phyloP scores from a whole-genome alignment of 2,888 invertebrate genomes.

The Drosophila barbarae region DNA sequence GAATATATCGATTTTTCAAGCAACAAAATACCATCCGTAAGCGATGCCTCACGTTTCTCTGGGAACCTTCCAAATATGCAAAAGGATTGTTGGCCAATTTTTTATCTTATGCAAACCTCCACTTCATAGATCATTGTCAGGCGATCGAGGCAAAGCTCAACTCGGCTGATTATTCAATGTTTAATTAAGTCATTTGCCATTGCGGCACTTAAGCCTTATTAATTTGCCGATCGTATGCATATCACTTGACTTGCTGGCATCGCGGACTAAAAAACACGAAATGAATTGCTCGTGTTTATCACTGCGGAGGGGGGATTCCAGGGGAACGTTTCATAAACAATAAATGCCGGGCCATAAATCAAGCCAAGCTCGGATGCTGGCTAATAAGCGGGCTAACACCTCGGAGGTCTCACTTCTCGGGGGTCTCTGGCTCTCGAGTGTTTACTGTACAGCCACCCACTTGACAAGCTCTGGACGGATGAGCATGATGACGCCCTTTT shows the following conservation, averaged over 20 bases:
- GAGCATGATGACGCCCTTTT: conserved; percentile 57
- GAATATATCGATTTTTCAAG: conserved; percentile 4
- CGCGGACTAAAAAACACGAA: conserved; percentile 17
- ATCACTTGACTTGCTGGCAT: conserved; percentile 25
- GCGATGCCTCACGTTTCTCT: background rate
- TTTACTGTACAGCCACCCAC: conserved; percentile 58
- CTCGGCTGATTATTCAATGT: conserved; percentile 56
- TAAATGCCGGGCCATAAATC: conserved; percentile 51
- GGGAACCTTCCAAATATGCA: background rate
- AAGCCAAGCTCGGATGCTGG: conserved; percentile 27
- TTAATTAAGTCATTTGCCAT: conserved; percentile 66
- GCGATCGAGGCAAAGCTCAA: conserved; percentile 8
- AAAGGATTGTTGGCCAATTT: conserved; percentile 4
- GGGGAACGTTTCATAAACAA: conserved; percentile 52
- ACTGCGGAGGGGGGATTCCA: conserved; percentile 46
- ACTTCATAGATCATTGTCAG: conserved; percentile 54
- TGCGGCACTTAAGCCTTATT: conserved; percentile 63
- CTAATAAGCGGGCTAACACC: conserved; percentile 65
- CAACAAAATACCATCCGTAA: background rate
- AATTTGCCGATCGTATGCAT: conserved; percentile 61
- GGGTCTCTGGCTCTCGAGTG: conserved; percentile 45
- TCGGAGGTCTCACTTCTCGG: conserved; percentile 56
- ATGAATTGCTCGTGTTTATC: conserved; percentile 70
- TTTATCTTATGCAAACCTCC: background rate
- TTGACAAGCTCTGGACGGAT: conserved; percentile 30